phyloP scores from a whole-genome alignment of 2,113 vertebrate species.

The Petrocephalus microphthalmus region DNA sequence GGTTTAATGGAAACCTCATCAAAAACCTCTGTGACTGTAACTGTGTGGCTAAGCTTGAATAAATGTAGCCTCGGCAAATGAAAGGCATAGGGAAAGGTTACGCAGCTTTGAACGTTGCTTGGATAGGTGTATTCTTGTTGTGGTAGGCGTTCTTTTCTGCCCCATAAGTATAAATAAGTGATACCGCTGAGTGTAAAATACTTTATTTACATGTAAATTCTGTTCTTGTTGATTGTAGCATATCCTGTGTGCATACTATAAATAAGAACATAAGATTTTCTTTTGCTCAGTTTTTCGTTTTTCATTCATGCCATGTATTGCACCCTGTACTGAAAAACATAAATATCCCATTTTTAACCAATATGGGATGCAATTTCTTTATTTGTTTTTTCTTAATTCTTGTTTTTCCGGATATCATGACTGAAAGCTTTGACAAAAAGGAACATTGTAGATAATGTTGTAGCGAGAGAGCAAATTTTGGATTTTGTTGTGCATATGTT shows the following conservation, averaged over 20 bases:
- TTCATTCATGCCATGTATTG: not conserved
- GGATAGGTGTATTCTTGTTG: not conserved
- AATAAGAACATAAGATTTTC: not conserved
- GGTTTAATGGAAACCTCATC: too few species aligned
- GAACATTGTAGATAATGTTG: not conserved
- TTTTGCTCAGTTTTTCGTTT: not conserved
- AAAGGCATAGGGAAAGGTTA: not conserved
- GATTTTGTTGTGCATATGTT: not conserved
- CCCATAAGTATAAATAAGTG: not conserved
- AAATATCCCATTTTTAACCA: not conserved
- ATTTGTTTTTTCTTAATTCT: not conserved
- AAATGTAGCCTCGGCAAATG: too few species aligned
- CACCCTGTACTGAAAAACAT: not conserved
- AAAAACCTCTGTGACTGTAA: too few species aligned
- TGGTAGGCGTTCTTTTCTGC: not conserved
- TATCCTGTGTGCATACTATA: not conserved
- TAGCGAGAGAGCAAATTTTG: not conserved
- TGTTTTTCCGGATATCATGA: not conserved
- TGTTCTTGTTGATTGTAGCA: not conserved
- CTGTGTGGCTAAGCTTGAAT: too few species aligned
- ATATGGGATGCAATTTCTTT: not conserved
- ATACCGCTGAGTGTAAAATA: not conserved
- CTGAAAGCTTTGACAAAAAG: not conserved
- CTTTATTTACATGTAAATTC: not conserved
- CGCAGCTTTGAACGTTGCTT: too few species aligned